Evolutionary conservation across 2,113 vertebrate species (phyloP), one percentile per base, ranked within the genome.

Genomic region (Paralichthys olivaceus): DNA sequence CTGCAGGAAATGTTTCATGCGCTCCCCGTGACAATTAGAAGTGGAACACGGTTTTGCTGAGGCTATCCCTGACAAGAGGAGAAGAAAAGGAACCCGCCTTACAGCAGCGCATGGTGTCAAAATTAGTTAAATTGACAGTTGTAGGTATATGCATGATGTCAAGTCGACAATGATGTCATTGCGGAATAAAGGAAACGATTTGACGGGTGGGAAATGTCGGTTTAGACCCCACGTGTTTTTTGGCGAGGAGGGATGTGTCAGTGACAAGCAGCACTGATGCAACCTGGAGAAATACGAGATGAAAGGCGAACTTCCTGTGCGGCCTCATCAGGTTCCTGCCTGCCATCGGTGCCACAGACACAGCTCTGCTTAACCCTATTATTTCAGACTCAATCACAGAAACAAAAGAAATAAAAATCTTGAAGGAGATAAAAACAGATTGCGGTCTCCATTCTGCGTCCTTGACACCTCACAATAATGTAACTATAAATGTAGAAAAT

Each of bases 231-330:
- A 20, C 84, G 83, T 89, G 89, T 90, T 87, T 87, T 19, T 84
- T 65, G 80, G 64, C 43, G 25, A 82, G 83, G 59, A 77, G 80
- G 87, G 81, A 88, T 83, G 82, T 84, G 87, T 89, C 83, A 79
- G 14, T 91, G 90, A 87, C 89, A 91, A 79, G 79, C 69, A 8
- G 23, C 71, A 64, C 75, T 93, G 92, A 93, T 91, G 92, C 89
- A 93, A 93, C 86, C 84, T 79, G 83, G 74, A 87, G 92, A 93
- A 93, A 93, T 71, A 51, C 55, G 23, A 87, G 85, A 91, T 88
- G 80, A 92, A 90, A 88, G 81, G 81, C 83, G 51, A 49, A 78
- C 87, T 87, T 90, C 84, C 85, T 90, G 80, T 86, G 77, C 58
- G 89, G 84, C 88, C 90, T 81, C 83, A 85, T 91, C 90, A 89